phyloP scores from a whole-genome alignment of 2,113 vertebrate species.

The Xiphorhynchus elegans region DNA sequence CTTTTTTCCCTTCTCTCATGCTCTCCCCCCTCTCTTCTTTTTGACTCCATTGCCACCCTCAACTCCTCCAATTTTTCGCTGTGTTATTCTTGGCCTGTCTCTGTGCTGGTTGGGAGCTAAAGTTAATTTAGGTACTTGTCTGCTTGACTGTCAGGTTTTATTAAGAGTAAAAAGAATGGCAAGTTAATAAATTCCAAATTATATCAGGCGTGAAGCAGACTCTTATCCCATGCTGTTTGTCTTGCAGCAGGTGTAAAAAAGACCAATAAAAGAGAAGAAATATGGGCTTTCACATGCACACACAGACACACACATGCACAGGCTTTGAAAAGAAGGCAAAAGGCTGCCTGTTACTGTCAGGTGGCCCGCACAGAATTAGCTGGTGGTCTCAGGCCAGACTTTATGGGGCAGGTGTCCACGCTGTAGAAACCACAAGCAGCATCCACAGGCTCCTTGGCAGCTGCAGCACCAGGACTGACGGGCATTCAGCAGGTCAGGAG shows the following conservation, averaged over 20 bases:
- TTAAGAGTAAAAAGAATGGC: conserved; percentile 46
- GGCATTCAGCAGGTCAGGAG: rapidly evolving
- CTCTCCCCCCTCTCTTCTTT: neutral
- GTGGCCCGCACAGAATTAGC: neutral
- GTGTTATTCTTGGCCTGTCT: conserved; percentile 61
- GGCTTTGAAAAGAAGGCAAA: neutral
- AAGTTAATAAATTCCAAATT: conserved; percentile 54
- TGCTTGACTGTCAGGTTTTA: conserved; percentile 44
- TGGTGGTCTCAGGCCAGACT: conserved; percentile 37
- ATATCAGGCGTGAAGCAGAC: conserved; percentile 22
- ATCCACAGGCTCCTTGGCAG: neutral
- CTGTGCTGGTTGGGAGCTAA: conserved; percentile 1
- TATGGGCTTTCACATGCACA: neutral
- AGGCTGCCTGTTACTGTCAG: neutral
- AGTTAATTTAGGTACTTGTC: conserved; percentile 51
- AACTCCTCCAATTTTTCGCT: conserved; percentile 26
- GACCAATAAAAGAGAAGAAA: conserved; percentile 27
- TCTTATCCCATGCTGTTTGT: conserved; percentile 4
- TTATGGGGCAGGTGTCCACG: neutral
- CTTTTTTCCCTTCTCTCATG: conserved; percentile 12
- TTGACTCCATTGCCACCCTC: neutral
- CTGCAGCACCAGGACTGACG: rapidly evolving
- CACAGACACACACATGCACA: neutral
- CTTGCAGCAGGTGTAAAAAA: conserved; percentile 39
- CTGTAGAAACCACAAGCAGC: conserved; percentile 3